phyloP scores from a whole-genome alignment of 2,888 invertebrate genomes.

The Lepidonotus clava region DNA sequence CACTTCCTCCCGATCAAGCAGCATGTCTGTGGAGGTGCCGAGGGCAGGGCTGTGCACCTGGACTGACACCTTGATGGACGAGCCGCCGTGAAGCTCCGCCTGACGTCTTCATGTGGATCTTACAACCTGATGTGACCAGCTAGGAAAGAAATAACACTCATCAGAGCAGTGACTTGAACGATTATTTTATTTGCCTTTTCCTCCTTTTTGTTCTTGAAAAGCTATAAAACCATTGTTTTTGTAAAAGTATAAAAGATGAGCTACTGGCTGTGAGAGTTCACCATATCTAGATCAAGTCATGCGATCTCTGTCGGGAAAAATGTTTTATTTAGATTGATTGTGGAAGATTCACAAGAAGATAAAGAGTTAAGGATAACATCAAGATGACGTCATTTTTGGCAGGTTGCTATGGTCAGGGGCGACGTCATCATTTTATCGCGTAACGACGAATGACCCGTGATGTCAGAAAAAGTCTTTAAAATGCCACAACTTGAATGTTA shows the following conservation, averaged over 20 bases:
- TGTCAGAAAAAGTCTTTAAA: constrained; percentile 3
- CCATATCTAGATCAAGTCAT: background rate
- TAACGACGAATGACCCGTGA: constrained; percentile 10
- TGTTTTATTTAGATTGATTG: too few relatives aligned
- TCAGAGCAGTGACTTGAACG: constrained; percentile 29
- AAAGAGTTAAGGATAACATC: background rate
- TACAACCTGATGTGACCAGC: background rate
- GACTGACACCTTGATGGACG: background rate
- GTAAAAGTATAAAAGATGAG: too few relatives aligned
- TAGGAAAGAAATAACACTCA: background rate
- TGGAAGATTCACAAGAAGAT: background rate
- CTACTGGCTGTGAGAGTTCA: background rate
- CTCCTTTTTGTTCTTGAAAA: background rate
- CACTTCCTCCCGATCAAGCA: background rate
- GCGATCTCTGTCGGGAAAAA: background rate
- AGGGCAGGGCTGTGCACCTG: background rate
- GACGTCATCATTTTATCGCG: background rate
- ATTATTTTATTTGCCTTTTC: background rate
- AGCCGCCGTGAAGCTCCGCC: constrained; percentile 20
- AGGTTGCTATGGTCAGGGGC: background rate
- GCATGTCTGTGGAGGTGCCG: background rate
- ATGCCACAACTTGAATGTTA: constrained; percentile 31
- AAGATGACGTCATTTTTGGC: background rate
- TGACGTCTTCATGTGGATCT: constrained; percentile 4
- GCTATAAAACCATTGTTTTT: too few relatives aligned